Conservation (phyloP, 2,113 vertebrate species). For the Fregata magnificens region DNA sequence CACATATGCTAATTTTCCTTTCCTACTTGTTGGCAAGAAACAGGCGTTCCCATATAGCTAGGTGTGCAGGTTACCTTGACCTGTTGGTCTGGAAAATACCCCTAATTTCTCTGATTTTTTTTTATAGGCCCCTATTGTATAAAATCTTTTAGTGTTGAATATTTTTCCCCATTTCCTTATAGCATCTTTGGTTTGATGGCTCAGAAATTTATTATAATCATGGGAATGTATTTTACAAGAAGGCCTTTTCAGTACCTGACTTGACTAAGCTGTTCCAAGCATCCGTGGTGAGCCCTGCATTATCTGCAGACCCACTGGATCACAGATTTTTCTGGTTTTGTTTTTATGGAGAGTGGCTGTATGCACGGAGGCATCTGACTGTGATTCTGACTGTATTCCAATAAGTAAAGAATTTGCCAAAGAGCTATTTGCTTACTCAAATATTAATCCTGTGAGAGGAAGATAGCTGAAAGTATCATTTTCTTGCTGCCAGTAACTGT, state of each 20-base stretch:
- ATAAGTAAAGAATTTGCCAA: conserved; percentile 9
- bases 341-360: not conserved
- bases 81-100: not conserved
- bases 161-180: not conserved
- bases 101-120: not conserved
- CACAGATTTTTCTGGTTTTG: not conserved
- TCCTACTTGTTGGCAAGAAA: not conserved
- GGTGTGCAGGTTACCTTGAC: not conserved
- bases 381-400: not conserved
- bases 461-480: not conserved
- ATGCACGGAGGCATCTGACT: not conserved
- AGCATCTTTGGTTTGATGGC: not conserved
- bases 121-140: not conserved
- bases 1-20: not conserved
- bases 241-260: not conserved
- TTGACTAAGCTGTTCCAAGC: not conserved
- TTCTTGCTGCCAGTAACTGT: conserved; percentile 9
- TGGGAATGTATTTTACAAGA: not conserved
- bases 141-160: not conserved
- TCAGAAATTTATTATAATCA: not conserved
- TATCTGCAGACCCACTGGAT: not conserved
- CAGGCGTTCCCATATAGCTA: not conserved
- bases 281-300: not conserved
- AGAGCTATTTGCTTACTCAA: conserved; percentile 23
- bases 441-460: conserved; percentile 15